phyloP scores from a whole-genome alignment of 2,113 vertebrate species.

The Apus apus region DNA sequence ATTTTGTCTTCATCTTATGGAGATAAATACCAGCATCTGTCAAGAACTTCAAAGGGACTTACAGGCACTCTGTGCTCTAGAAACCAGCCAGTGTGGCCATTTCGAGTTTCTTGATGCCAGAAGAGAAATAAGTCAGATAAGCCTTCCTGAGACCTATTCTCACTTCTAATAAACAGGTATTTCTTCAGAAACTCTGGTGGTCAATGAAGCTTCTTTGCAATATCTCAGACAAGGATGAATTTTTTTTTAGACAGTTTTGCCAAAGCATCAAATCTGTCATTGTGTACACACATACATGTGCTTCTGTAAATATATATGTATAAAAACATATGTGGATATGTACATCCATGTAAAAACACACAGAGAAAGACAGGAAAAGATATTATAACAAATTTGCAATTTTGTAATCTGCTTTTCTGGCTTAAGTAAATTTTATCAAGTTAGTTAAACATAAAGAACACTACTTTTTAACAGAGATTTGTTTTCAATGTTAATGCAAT shows the following conservation, averaged over 20 bases:
- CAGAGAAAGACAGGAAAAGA: neutral
- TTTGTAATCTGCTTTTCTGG: neutral
- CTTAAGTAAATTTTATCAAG: neutral
- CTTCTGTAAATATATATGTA: neutral
- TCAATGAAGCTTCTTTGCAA: neutral
- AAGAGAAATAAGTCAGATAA: neutral
- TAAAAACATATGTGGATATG: neutral
- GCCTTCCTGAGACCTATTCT: neutral
- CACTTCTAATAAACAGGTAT: neutral
- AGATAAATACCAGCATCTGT: neutral
- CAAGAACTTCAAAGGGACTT: conserved; percentile 1
- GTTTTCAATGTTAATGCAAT: conserved; percentile 22
- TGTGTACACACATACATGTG: neutral
- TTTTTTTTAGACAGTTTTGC: neutral
- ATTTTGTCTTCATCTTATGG: neutral
- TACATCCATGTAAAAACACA: neutral
- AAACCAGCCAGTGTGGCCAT: neutral
- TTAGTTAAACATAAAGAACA: neutral
- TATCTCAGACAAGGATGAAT: neutral
- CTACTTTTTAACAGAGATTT: neutral
- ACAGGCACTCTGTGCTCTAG: neutral
- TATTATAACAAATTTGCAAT: neutral
- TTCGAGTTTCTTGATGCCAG: neutral
- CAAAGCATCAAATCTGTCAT: neutral
- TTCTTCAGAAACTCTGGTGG: neutral